Percentiles rank a stretch among this genome's conserved stretches.
These are phyloP conservation scores for Brachyistius frenatus DNA, from an alignment of 2,113 vertebrate species.

Conservation along the genomic window DNA sequence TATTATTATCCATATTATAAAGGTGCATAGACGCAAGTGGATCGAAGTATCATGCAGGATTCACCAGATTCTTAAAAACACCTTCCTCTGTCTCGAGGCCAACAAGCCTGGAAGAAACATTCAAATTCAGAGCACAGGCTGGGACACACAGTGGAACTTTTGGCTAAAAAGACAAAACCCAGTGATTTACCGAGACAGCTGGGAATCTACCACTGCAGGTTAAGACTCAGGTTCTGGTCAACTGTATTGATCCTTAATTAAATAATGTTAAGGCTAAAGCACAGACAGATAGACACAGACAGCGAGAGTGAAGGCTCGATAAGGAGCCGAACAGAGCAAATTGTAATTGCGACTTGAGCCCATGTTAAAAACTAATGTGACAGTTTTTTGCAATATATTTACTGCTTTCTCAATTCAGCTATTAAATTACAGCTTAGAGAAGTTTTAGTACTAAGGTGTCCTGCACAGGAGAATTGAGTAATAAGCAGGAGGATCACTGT, in stretches of 20 bases:
- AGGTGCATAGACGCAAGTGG: not conserved
- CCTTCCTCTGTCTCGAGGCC: slow-evolving; percentile 18
- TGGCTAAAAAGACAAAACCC: slow-evolving; percentile 22
- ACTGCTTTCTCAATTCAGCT: not conserved
- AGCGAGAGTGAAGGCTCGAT: slow-evolving; percentile 8
- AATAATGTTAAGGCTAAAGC: slow-evolving; percentile 24
- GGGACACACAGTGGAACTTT: slow-evolving; percentile 9
- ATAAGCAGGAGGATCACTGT: slow-evolving; percentile 2
- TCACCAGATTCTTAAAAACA: not conserved
- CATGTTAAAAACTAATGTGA: slow-evolving; percentile 25
- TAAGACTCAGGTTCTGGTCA: slow-evolving; percentile 18
- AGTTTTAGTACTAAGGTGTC: not conserved
- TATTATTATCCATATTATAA: not conserved
- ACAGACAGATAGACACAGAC: not conserved
- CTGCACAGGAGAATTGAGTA: slow-evolving; percentile 13
- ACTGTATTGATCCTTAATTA: slow-evolving; percentile 29
- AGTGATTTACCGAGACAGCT: slow-evolving; percentile 31
- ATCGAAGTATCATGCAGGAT: not conserved
- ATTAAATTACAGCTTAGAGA: not conserved
- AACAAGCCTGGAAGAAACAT: not conserved
- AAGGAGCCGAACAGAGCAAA: slow-evolving; percentile 18
- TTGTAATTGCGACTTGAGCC: not conserved
- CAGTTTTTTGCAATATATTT: slow-evolving; percentile 4
- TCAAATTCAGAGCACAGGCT: slow-evolving; percentile 17
- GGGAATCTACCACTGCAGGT: slow-evolving; percentile 14